Conservation (phyloP, 2,888 invertebrate genomes). For the Caenorhabditis imperialis region DNA sequence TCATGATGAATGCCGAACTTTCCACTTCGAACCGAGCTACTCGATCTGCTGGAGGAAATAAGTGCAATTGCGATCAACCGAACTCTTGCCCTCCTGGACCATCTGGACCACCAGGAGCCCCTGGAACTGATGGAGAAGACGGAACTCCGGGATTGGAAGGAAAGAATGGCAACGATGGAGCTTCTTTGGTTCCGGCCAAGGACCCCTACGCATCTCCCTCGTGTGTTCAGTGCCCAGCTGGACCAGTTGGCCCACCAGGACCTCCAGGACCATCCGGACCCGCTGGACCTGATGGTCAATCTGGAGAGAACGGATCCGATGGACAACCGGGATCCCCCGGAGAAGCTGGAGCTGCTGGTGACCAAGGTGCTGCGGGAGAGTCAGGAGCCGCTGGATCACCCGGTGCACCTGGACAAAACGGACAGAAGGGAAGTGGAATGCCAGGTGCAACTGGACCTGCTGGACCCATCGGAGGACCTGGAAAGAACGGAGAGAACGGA, state of each 20-base stretch:
- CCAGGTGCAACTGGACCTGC: slow-evolving; percentile 24
- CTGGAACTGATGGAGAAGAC: slow-evolving; percentile 17
- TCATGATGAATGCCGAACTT: slow-evolving; percentile 24
- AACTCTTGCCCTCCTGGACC: slow-evolving; percentile 30
- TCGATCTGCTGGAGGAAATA: neutral
- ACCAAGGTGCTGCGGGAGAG: slow-evolving; percentile 19
- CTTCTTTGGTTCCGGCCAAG: slow-evolving; percentile 3
- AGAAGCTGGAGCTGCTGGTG: slow-evolving; percentile 13
- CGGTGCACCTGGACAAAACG: slow-evolving; percentile 31
- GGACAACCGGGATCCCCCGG: slow-evolving; percentile 26
- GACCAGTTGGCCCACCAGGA: slow-evolving; percentile 27
- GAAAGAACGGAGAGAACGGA: slow-evolving; percentile 26
- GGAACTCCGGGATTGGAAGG: slow-evolving; percentile 33
- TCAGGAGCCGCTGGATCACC: slow-evolving; percentile 1
- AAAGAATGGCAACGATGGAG: slow-evolving; percentile 32
- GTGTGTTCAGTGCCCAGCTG: slow-evolving; percentile 24
- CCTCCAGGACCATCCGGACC: slow-evolving; percentile 5
- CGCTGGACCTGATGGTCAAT: slow-evolving; percentile 8
- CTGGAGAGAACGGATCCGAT: slow-evolving; percentile 21
- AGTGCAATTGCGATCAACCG: slow-evolving; percentile 24
- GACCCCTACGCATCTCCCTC: slow-evolving; percentile 21
- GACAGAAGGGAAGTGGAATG: slow-evolving; percentile 20
- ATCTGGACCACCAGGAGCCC: slow-evolving; percentile 27
- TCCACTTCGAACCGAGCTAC: too few species aligned
- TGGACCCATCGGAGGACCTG: slow-evolving; percentile 10